Conservation (phyloP, 64 coral and sea anemone genomes). For the Dendrophyllia cribrosa region DNA sequence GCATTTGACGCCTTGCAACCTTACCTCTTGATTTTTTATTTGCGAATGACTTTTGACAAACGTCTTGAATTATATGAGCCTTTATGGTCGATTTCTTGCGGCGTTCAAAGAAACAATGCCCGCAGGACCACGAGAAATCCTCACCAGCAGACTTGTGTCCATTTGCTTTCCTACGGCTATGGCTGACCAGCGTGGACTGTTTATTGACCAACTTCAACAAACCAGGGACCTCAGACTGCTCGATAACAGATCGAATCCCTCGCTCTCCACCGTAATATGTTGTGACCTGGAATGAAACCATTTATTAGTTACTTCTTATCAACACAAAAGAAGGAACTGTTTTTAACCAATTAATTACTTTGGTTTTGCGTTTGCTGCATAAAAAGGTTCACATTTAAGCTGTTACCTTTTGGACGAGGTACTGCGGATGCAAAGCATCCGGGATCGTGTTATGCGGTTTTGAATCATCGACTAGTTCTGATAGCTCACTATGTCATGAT, state of each 20-base stretch:
- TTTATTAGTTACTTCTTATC: no score
- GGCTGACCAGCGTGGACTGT: neutral
- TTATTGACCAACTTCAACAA: constrained; percentile 54
- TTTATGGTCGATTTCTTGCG: constrained; percentile 68
- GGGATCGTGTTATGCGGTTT: no score
- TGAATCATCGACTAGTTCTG: no score
- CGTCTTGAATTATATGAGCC: constrained; percentile 54
- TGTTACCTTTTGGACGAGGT: no score
- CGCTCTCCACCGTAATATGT: neutral
- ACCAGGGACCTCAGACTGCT: constrained; percentile 37
- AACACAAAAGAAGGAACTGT: no score
- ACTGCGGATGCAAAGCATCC: no score
- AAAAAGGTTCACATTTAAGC: no score
- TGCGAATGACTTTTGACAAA: constrained; percentile 43
- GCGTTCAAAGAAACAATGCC: constrained; percentile 66
- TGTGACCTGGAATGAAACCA: neutral
- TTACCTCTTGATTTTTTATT: neutral
- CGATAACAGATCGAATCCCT: neutral
- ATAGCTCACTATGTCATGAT: no score
- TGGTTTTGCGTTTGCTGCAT: no score
- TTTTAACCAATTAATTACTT: no score
- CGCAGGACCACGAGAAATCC: constrained; percentile 67
- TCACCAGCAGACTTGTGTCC: constrained; percentile 34
- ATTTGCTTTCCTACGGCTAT: constrained; percentile 33
- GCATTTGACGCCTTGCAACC: neutral